Evolutionary conservation across 2,888 invertebrate species (phyloP).

Genomic region (Venustoraphidia nigricollis): DNA sequence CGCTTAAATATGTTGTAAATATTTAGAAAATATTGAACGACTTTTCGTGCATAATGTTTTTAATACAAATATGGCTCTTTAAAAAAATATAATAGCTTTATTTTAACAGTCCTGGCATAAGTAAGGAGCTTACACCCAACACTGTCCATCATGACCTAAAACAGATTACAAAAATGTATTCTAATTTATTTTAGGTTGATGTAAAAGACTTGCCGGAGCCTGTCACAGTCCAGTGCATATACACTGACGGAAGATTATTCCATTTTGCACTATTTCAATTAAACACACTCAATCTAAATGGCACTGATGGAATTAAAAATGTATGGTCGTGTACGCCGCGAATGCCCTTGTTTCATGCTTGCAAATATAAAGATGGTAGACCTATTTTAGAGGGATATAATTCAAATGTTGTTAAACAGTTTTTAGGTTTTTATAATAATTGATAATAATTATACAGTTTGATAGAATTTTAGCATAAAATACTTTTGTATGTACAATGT

Average conservation of each 20-base stretch:
- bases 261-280: conserved; percentile 76
- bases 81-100: too few species aligned
- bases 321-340: conserved; percentile 59
- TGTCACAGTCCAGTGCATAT: conserved; percentile 66
- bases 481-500: neutral
- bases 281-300: conserved; percentile 56
- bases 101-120: too few species aligned
- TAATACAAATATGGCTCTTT: too few species aligned
- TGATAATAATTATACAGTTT: conserved; percentile 20
- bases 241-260: conserved; percentile 60
- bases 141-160: too few species aligned
- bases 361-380: conserved; percentile 45
- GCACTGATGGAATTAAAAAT: conserved; percentile 48
- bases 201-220: conserved; percentile 56
- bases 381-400: conserved; percentile 62
- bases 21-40: too few species aligned
- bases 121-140: too few species aligned
- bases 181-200: conserved; percentile 31
- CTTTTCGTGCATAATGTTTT: too few species aligned
- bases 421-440: conserved; percentile 67
- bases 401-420: conserved; percentile 56
- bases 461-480: neutral
- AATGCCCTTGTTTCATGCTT: conserved; percentile 46
- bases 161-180: neutral
- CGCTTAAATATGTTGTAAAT: too few species aligned